Conservation (phyloP, 1,140 invertebrate genomes). For the Nymphalis io region DNA sequence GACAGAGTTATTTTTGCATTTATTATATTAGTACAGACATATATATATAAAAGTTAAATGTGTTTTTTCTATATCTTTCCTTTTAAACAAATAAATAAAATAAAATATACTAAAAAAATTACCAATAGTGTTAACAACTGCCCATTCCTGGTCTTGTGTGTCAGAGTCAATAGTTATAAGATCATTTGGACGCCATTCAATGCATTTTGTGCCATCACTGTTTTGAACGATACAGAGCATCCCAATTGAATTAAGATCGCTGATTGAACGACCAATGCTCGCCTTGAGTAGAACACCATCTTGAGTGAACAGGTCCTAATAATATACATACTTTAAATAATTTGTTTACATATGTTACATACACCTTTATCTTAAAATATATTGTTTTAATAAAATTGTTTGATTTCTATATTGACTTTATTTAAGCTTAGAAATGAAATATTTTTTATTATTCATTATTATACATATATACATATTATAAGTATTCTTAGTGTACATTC, state of each 20-base stretch:
- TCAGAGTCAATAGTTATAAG: conserved; percentile 87
- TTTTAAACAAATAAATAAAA: conserved; percentile 8
- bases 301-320: conserved; percentile 82
- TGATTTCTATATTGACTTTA: no score
- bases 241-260: conserved; percentile 82
- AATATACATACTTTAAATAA: conserved; percentile 19
- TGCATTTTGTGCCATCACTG: conserved; percentile 78
- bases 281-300: conserved; percentile 83
- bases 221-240: conserved; percentile 82
- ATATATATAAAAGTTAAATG: no score
- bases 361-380: background rate
- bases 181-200: conserved; percentile 91
- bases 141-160: conserved; percentile 90
- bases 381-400: no score
- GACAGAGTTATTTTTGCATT: no score
- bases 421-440: no score
- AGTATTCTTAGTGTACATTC: no score
- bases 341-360: no score
- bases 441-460: no score
- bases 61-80: no score
- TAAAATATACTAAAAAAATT: conserved; percentile 43
- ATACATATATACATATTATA: no score
- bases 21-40: no score
- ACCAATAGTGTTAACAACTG: conserved; percentile 87
- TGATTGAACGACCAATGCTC: conserved; percentile 80